Evolutionary conservation across 2,888 invertebrate genomes (phyloP).

Genomic region (Peribatodes rhomboidaria): DNA sequence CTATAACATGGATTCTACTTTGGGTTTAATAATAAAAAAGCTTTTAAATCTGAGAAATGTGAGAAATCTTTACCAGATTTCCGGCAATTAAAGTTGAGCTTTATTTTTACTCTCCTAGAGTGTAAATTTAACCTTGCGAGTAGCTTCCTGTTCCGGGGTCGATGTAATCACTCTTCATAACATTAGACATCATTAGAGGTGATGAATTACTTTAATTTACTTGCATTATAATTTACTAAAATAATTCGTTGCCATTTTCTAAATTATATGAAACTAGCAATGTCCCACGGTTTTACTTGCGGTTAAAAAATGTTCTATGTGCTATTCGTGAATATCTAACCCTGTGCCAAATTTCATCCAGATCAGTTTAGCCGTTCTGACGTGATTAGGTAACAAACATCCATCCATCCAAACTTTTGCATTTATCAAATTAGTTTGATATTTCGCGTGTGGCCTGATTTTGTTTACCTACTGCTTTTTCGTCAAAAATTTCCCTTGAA

Average conservation of each 20-base stretch:
- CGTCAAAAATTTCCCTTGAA: too few relatives aligned
- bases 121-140: constrained; percentile 18
- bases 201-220: constrained; percentile 7
- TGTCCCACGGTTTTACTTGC: too few relatives aligned
- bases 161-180: constrained; percentile 28
- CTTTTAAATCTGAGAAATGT: background rate
- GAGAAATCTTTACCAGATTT: background rate
- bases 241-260: background rate
- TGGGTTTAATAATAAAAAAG: background rate
- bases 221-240: constrained; percentile 7
- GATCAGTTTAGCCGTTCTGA: too few relatives aligned
- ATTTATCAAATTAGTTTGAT: too few relatives aligned
- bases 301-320: too few relatives aligned
- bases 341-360: too few relatives aligned
- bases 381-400: too few relatives aligned
- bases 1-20: too few relatives aligned
- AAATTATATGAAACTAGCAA: background rate
- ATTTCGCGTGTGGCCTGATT: too few relatives aligned
- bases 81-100: background rate
- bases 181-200: constrained; percentile 10
- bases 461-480: too few relatives aligned
- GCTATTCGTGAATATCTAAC: too few relatives aligned
- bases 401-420: too few relatives aligned
- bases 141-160: constrained; percentile 13
- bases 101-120: background rate